Percentiles rank a stretch among this genome's conserved stretches.
These are phyloP conservation scores for Brachypodius melanocephalos DNA, from an alignment of 2,113 vertebrate genomes.

Conservation along the genomic window DNA sequence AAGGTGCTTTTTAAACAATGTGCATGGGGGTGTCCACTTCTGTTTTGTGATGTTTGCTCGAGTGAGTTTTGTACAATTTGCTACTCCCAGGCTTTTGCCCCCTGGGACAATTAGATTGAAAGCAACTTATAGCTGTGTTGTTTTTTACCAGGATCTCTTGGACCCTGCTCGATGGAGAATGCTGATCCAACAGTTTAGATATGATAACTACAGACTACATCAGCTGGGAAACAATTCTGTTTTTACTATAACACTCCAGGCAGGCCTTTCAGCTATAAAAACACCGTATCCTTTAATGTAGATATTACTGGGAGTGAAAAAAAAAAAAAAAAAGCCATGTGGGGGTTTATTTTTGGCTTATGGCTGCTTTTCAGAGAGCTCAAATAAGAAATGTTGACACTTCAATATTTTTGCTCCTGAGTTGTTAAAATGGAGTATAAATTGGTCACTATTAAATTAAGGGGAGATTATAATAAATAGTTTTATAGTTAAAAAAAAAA, in stretches of 20 bases:
- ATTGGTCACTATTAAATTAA: background rate
- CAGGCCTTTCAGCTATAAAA: slow-evolving; percentile 98
- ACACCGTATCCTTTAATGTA: slow-evolving; percentile 92
- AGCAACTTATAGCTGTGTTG: background rate
- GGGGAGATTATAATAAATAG: background rate
- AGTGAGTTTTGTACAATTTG: background rate
- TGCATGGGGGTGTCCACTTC: background rate
- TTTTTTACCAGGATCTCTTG: slow-evolving; percentile 87
- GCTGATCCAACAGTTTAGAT: slow-evolving; percentile 98
- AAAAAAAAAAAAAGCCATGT: background rate
- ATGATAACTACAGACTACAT: slow-evolving; percentile 99
- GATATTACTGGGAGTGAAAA: background rate
- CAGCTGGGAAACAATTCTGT: slow-evolving; percentile 98
- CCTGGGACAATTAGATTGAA: background rate
- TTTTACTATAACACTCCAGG: slow-evolving; percentile 98
- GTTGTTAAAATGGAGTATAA: background rate
- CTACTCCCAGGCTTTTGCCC: background rate
- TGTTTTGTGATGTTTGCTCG: background rate
- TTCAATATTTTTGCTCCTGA: background rate
- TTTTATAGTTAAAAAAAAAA: background rate
- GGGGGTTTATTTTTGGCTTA: background rate
- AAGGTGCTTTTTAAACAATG: background rate
- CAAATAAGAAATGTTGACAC: background rate
- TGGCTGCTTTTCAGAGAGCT: background rate
- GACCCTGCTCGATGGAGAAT: slow-evolving; percentile 98